Evolutionary conservation across 92 coral and sea anemone genomes (phyloP), one percentile per base, ranked within the genome.

Genomic region (Ricordea florida): DNA sequence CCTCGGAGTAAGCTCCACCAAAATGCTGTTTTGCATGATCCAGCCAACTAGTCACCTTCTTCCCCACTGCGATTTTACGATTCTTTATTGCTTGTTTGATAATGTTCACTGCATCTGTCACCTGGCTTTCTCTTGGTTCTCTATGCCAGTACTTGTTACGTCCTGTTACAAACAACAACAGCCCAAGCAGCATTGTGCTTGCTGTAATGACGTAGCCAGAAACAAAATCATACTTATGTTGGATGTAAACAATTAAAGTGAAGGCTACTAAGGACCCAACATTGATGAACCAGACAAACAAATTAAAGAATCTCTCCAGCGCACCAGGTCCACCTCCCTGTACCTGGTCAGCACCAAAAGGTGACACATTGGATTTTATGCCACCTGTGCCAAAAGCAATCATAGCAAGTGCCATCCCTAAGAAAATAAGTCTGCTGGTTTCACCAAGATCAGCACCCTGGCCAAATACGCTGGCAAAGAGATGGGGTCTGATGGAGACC

Each of bases 331-430:
- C 87, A 10, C 25, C 61, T 6, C 67, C 65, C 1, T 69, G 42
- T 15, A 85, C 22, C 57, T 88, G 90, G 47, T 85, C 93, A 0
- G 97, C 97, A 6, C 97, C 97, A 11, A 92, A 50, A 18, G 91
- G 93, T 6, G 97, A 85, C 27, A 92, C 82, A 40, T 85, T 92
- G 3, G 97, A 73, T 50, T 88, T 88, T 24, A 92, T 78, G 3
- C 93, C 97, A 7, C 97, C 97, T 10, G 91, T 92, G 11, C 77
- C 93, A 24, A 69, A 15, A 11, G 92, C 88, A 33, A 92, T 85
- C 0, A 92, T 47, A 25, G 79, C 29, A 17, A 92, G 65, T 1
- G 93, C 46, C 28, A 66, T 30, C 10, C 52, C 74, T 11, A 88
- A 66, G 26, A 88, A 74, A 14, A 56, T 82, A 21, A 48, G 71